Percentiles rank a stretch among this genome's conserved stretches.
Evolutionary conservation across 1,140 invertebrate genomes (phyloP).

Genomic region (Adelges cooleyi): DNA sequence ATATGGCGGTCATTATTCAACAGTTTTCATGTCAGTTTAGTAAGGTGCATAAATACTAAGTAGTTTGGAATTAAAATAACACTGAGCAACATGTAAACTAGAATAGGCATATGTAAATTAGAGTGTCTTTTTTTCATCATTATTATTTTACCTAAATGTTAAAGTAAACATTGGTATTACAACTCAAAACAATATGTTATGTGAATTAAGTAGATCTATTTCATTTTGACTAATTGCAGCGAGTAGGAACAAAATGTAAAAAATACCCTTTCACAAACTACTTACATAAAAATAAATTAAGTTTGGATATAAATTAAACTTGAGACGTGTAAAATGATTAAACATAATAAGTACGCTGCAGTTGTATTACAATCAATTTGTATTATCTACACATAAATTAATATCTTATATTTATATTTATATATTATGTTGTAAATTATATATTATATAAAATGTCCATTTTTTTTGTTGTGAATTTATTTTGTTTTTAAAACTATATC

Average conservation of each 20-base stretch:
- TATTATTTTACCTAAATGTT: no score
- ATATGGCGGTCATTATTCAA: no score
- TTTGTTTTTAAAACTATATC: not conserved
- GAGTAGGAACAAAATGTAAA: constrained; percentile 23
- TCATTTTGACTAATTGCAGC: constrained; percentile 9
- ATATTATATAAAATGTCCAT: not conserved
- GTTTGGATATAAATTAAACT: constrained; percentile 9
- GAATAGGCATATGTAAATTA: no score
- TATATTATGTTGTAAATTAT: not conserved
- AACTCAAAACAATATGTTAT: not conserved
- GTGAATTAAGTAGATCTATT: constrained; percentile 18
- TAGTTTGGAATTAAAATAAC: no score
- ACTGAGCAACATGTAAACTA: no score
- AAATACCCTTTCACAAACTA: not conserved
- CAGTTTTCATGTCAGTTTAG: no score
- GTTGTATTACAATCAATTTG: not conserved
- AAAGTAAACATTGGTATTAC: no score
- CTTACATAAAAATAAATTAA: constrained; percentile 1
- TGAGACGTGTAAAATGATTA: not conserved
- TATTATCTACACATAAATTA: no score
- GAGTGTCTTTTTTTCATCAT: no score
- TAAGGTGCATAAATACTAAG: no score
- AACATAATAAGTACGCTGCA: constrained; percentile 1
- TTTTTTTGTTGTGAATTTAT: not conserved
- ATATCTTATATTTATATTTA: no score